Conservation (phyloP, 2,797 vertebrate species). For the Galago senegalensis region DNA sequence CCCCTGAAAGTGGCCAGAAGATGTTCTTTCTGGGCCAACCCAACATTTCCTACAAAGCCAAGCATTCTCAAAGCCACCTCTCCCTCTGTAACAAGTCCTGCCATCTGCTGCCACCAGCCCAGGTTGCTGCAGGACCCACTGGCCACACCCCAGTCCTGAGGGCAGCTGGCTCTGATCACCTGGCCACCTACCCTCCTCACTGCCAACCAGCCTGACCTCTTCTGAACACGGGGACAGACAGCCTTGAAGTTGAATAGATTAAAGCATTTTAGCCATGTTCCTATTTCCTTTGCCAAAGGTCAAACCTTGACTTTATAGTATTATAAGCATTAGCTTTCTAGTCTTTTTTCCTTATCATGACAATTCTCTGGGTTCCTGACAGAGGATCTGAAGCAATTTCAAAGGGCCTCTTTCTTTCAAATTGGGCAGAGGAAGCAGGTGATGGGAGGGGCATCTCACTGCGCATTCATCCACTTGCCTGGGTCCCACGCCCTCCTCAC, state of each 20-base stretch:
- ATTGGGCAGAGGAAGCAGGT: background rate
- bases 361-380: background rate
- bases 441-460: rapidly evolving
- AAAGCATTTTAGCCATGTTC: background rate
- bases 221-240: background rate
- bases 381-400: background rate
- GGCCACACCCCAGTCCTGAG: rapidly evolving
- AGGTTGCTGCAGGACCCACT: no score
- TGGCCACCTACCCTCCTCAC: background rate
- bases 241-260: background rate
- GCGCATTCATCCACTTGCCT: no score
- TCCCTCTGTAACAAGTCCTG: background rate
- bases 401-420: background rate
- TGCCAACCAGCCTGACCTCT: background rate
- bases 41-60: background rate
- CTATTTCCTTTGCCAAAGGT: background rate
- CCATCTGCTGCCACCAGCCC: background rate
- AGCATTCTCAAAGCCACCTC: rapidly evolving
- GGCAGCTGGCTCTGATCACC: background rate
- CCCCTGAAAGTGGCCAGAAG: background rate
- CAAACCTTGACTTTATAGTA: slow-evolving; percentile 6
- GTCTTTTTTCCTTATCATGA: background rate
- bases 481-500: background rate
- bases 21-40: rapidly evolving
- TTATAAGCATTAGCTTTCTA: background rate